A percentile compares a stretch with the other conserved stretches of the same genome.
Conservation (phyloP, 2,888 invertebrate genomes). For the Rhamphomyia laevipes region DNA sequence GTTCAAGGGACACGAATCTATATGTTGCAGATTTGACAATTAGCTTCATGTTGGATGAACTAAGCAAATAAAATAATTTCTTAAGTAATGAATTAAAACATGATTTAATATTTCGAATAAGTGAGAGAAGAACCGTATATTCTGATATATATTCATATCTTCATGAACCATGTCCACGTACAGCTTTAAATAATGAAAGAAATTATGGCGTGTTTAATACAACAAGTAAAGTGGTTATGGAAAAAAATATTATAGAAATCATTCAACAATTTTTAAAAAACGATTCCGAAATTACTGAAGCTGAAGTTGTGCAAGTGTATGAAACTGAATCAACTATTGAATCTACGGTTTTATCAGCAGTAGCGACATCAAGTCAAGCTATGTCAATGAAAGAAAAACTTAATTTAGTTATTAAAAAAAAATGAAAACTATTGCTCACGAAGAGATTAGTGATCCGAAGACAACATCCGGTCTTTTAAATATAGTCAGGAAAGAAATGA, state of each 20-base stretch:
- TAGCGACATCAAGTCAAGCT: too few relatives aligned
- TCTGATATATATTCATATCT: slow-evolving; percentile 4
- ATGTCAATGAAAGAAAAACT: too few relatives aligned
- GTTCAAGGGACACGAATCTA: background rate
- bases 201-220: background rate
- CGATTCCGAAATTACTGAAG: too few relatives aligned
- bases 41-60: slow-evolving; percentile 1
- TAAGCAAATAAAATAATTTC: background rate
- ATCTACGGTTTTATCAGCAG: too few relatives aligned
- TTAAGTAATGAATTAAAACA: slow-evolving; percentile 4
- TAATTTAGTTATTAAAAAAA: too few relatives aligned
- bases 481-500: too few relatives aligned
- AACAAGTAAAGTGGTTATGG: background rate
- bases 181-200: background rate
- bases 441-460: too few relatives aligned
- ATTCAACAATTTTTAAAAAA: too few relatives aligned
- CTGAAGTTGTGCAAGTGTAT: too few relatives aligned
- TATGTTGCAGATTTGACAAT: background rate
- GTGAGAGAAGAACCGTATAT: slow-evolving; percentile 5
- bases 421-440: too few relatives aligned
- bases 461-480: too few relatives aligned
- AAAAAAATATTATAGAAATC: background rate
- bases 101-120: slow-evolving; percentile 1
- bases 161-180: slow-evolving; percentile 3
- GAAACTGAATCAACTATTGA: too few relatives aligned